Evolutionary conservation across 2,888 invertebrate species (phyloP), one percentile per base, ranked within the genome.

Genomic region (Drosophila colorata): DNA sequence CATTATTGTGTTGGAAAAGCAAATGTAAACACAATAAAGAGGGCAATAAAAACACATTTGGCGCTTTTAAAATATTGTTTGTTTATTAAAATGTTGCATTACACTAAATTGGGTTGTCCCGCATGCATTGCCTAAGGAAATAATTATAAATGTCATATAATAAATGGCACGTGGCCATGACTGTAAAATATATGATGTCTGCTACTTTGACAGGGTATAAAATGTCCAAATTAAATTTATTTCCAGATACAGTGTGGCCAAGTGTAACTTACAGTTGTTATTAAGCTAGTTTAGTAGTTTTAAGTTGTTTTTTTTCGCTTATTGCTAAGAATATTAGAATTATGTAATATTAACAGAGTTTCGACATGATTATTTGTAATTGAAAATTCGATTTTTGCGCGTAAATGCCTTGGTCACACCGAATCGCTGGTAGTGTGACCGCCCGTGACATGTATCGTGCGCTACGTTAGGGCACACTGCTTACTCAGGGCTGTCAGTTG

Each of bases 401-500:
- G 40, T 14, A 9, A 25, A 23, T 33, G 8, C 20, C 35, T 53
- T 37, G 76, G 72, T 61, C 77, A 71, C 61, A 76, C 58, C 41
- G 40, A 51, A 37, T 13, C 20, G 20, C 3, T 14, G 13, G 7
- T 18, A 56, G 65, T 75, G 71, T 65, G 65, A 35, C 57, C 51
- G 37, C 6, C 33, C 13, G n/a, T n/a, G 2, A 11, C 9, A 63
- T 9, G 6, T 43, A 55, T 52, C 31, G 43, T 23, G 38, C 14
- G 40, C 8, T 47, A 55, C 66, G 40, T 76, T 60, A 14, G 71
- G 74, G 52, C 76, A 74, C 74, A 74, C 77, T 59, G 58, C 52
- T 20, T 25, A 38, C 48, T 71, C 47, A 52, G 35, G 41, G 58
- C 72, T 56, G 74, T 74, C 72, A 74, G 74, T 74, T 74, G 74